These are phyloP conservation scores for Venustaconcha ellipsiformis DNA, from an alignment of 1,140 invertebrate genomes.

Conservation along the genomic window DNA sequence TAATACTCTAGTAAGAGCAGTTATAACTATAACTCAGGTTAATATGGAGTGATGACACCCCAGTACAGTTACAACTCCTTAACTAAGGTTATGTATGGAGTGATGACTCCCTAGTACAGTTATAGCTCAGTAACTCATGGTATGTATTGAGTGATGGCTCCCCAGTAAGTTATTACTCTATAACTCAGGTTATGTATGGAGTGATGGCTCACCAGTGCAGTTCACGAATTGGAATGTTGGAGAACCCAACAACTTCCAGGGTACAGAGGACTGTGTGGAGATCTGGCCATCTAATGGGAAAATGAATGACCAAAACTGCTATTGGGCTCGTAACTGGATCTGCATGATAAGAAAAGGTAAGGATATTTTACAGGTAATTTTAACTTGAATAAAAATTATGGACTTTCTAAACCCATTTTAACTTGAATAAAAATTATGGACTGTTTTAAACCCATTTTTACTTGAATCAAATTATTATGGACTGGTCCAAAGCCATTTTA, in stretches of 20 bases:
- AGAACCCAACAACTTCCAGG: constrained; percentile 47
- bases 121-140: too few species aligned
- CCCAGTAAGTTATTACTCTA: neutral
- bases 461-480: too few species aligned
- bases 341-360: constrained; percentile 47
- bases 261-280: constrained; percentile 48
- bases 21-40: neutral
- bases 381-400: neutral
- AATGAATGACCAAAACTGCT: constrained; percentile 52
- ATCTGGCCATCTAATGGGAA: constrained; percentile 17
- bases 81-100: constrained; percentile 47
- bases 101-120: constrained; percentile 37
- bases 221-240: constrained; percentile 43
- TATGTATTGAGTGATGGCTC: neutral
- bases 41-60: neutral
- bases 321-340: constrained; percentile 45
- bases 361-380: neutral
- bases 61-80: neutral
- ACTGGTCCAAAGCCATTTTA: too few species aligned
- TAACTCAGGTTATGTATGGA: constrained; percentile 47
- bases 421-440: too few species aligned
- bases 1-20: neutral
- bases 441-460: too few species aligned
- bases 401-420: neutral
- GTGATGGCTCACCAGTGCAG: constrained; percentile 40